Conservation (phyloP, 2,113 vertebrate species). For the Zosterops borbonicus region DNA sequence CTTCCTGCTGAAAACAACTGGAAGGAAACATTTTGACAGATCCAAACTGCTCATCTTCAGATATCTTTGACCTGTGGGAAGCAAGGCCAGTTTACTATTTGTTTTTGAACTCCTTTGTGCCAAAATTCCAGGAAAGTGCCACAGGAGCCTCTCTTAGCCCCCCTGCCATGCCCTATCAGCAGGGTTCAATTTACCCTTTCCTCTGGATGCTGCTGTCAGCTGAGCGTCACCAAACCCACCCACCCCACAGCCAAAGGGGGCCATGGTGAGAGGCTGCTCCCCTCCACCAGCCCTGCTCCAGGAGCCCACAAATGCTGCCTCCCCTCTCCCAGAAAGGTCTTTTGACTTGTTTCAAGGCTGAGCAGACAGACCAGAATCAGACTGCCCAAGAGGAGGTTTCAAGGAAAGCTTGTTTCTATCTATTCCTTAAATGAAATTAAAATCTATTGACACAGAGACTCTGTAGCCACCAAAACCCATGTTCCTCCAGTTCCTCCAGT, state of each 20-base stretch:
- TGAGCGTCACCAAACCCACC: not conserved
- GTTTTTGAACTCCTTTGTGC: not conserved
- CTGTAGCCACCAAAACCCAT: not conserved
- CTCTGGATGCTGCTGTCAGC: not conserved
- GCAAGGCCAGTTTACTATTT: not conserved
- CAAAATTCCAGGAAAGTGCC: not conserved
- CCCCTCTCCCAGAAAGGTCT: not conserved
- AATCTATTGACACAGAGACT: not conserved
- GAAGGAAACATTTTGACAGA: not conserved
- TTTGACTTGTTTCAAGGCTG: not conserved
- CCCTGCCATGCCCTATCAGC: not conserved
- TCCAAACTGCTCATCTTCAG: not conserved
- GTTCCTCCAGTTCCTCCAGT: not conserved
- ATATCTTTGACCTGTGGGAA: not conserved
- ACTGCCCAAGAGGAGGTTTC: not conserved
- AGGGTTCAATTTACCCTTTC: not conserved
- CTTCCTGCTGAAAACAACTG: not conserved
- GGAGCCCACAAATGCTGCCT: fast-evolving
- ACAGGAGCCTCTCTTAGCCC: not conserved
- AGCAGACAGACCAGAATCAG: not conserved
- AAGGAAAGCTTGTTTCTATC: not conserved
- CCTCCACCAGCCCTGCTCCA: not conserved
- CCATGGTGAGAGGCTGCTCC: fast-evolving
- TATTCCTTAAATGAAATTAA: not conserved
- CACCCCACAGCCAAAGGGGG: fast-evolving